These are phyloP conservation scores for Gila robusta DNA, from an alignment of 2,797 vertebrate species.

Conservation along the genomic window DNA sequence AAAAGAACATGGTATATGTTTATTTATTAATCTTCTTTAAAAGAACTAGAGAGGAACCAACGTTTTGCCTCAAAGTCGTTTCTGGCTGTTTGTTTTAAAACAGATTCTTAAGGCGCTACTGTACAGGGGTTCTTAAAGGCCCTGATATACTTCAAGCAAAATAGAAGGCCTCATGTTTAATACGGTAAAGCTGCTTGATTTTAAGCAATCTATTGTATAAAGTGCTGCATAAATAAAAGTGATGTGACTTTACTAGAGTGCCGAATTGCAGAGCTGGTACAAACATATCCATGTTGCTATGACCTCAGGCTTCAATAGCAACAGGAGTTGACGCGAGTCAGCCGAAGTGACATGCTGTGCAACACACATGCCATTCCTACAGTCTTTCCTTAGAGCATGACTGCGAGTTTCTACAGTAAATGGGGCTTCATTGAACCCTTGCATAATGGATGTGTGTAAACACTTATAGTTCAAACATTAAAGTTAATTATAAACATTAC, in stretches of 20 bases:
- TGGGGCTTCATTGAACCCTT: neutral
- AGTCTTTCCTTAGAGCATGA: neutral
- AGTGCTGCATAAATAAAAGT: too few relatives aligned
- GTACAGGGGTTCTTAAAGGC: neutral
- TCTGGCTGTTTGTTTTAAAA: neutral
- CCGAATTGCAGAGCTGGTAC: too few relatives aligned
- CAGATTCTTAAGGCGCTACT: neutral
- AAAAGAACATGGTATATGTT: neutral
- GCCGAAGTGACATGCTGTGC: neutral
- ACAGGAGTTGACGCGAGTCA: neutral
- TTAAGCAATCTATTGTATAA: too few relatives aligned
- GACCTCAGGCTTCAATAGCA: neutral
- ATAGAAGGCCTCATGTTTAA: too few relatives aligned
- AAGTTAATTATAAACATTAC: neutral
- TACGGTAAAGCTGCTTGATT: too few relatives aligned
- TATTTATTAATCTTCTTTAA: slow-evolving; percentile 4
- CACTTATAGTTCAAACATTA: neutral
- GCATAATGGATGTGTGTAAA: neutral
- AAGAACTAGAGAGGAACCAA: neutral
- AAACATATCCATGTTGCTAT: too few relatives aligned
- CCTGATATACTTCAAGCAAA: too few relatives aligned
- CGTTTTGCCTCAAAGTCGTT: neutral
- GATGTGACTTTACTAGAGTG: too few relatives aligned
- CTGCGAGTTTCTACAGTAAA: neutral
- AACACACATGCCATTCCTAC: too few relatives aligned